These are phyloP conservation scores for Drosophila ogumai DNA, from an alignment of 1,140 invertebrate genomes.

Conservation along the genomic window DNA sequence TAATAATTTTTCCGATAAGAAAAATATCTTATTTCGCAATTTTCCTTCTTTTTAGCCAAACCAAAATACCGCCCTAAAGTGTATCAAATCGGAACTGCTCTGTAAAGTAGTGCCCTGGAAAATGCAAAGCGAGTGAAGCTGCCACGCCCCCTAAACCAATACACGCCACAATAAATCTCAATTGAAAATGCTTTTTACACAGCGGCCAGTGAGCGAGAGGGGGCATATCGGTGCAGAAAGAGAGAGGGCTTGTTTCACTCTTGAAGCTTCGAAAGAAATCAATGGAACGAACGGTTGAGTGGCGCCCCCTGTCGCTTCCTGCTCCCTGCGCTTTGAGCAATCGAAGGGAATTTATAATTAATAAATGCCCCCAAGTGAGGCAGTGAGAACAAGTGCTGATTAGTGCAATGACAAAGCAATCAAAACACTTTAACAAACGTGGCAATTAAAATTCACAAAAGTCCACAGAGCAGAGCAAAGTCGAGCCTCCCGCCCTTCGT, in stretches of 20 bases:
- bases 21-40: too few relatives aligned
- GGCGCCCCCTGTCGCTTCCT: conserved; percentile 56
- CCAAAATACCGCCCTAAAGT: background rate
- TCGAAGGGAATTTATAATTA: conserved; percentile 78
- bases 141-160: conserved; percentile 52
- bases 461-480: conserved; percentile 17
- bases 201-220: conserved; percentile 19
- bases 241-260: conserved; percentile 45
- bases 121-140: conserved; percentile 73
- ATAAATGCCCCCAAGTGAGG: conserved; percentile 61
- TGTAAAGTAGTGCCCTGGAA: conserved; percentile 50
- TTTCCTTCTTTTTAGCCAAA: background rate
- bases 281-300: conserved; percentile 69
- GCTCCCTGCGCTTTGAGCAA: conserved; percentile 60
- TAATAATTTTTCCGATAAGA: too few relatives aligned
- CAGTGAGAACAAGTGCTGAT: conserved; percentile 55
- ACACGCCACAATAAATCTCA: conserved; percentile 82
- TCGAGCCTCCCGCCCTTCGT: background rate
- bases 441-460: conserved; percentile 83
- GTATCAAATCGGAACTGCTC: conserved; percentile 36
- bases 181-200: conserved; percentile 79
- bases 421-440: conserved; percentile 78
- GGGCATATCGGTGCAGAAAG: background rate
- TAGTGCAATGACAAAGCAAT: conserved; percentile 82
- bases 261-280: conserved; percentile 79